Evolutionary conservation across 2,797 vertebrate species (phyloP), one percentile per base, ranked within the genome.

Genomic region (Brotogeris chrysoptera): DNA sequence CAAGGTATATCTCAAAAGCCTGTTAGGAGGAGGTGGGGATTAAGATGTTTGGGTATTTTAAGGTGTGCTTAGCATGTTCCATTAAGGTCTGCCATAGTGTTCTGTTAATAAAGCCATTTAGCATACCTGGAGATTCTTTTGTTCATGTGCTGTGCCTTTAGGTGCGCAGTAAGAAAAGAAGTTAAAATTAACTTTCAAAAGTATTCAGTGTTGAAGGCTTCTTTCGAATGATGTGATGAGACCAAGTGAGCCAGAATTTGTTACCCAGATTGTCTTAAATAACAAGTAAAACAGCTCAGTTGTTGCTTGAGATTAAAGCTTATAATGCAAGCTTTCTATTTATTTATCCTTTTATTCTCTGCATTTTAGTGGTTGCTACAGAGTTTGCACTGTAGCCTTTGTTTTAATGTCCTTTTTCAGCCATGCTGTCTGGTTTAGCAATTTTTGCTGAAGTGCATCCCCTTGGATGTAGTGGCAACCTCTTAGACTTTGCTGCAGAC

Each of bases 221-320:
- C 36, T 78, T 81, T 79, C 83, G 19, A 71, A 38, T 38, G 36
- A 66, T 15, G 25, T 66, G 24, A 36, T 76, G 38, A 79, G 50
- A 70, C 11, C 15, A 79, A 84, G 81, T 73, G 39, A 97, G 64
- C 30, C 30, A 83, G 69, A 87, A 60, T 7, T 27, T 76, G 55
- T 90, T 97, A 89, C 64, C 44, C 63, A 73, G 61, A 91, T 44
- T 78, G 60, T 88, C 57, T 96, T 94, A 94, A 80, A 90, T 80
- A 90, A 82, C 69, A 93, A 73, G 79, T 74, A 76, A 81, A 84
- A 57, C n/a, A 59, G 38, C 28, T 86, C 59, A 73, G 39, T 83
- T 95, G 47, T 91, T 82, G 83, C 53, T 71, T 50, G 79, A 94
- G 43, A 90, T 92, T 73, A 80, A 57, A 88, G 39, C 41, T 71